These are phyloP conservation scores for Hyles vespertilio DNA, from an alignment of 1,140 invertebrate genomes.

Conservation along the genomic window DNA sequence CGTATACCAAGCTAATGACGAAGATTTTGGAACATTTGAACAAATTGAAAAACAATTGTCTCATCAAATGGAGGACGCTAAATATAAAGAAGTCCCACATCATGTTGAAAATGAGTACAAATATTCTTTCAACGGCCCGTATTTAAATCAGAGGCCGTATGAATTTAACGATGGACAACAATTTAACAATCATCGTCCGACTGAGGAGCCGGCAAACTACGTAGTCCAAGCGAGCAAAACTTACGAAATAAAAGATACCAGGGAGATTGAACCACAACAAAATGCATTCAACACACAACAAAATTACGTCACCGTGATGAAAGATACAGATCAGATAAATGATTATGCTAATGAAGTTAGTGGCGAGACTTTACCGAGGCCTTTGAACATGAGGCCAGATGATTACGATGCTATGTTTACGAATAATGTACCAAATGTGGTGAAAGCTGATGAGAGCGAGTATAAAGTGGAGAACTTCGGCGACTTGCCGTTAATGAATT, in stretches of 20 bases:
- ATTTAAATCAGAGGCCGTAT: conserved; percentile 1
- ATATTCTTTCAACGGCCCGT: conserved; percentile 20
- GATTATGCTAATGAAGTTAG: neutral
- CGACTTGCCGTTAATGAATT: conserved; percentile 55
- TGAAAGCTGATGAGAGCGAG: conserved; percentile 26
- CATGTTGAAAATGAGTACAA: conserved; percentile 6
- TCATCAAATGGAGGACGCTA: too few relatives aligned
- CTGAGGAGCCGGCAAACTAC: too few relatives aligned
- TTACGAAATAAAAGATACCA: too few relatives aligned
- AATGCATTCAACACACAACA: too few relatives aligned
- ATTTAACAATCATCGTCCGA: too few relatives aligned
- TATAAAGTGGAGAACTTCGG: conserved; percentile 55
- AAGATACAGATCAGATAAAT: neutral
- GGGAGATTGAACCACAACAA: too few relatives aligned
- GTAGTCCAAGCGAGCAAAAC: too few relatives aligned
- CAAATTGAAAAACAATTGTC: too few relatives aligned
- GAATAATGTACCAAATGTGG: conserved; percentile 47
- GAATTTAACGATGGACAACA: neutral
- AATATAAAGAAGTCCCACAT: too few relatives aligned
- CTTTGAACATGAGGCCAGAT: conserved; percentile 44
- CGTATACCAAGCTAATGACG: neutral
- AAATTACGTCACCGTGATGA: too few relatives aligned
- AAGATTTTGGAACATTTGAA: too few relatives aligned
- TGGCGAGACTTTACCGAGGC: conserved; percentile 32
- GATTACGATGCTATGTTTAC: conserved; percentile 47